Percentiles rank a stretch among this genome's conserved stretches.
These are phyloP conservation scores for Drosophila athabasca DNA, from an alignment of 1,140 invertebrate genomes.

Conservation along the genomic window DNA sequence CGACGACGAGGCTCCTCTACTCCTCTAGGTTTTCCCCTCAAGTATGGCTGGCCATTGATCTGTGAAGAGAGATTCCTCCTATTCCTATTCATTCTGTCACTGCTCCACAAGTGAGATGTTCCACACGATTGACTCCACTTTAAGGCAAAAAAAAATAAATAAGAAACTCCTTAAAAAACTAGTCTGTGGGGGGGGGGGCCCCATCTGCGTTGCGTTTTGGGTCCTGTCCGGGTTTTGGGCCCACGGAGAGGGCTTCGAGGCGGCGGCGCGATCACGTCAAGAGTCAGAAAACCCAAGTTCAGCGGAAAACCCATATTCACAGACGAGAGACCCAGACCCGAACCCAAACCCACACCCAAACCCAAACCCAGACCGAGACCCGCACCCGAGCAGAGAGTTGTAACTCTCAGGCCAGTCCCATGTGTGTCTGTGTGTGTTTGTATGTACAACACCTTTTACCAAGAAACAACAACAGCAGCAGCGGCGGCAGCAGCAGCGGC, in stretches of 20 bases:
- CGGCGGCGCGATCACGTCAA: constrained; percentile 28
- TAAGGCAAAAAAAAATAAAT: background rate
- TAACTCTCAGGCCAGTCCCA: constrained; percentile 39
- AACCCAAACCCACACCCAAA: background rate
- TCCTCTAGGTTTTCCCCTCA: too few species aligned
- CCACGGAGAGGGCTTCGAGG: constrained; percentile 38
- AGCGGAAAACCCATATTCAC: constrained; percentile 68
- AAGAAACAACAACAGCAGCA: constrained; percentile 75
- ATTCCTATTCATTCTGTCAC: background rate
- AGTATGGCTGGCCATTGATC: background rate
- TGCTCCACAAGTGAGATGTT: constrained; percentile 22
- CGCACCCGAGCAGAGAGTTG: constrained; percentile 46
- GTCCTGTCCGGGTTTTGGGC: constrained; percentile 23
- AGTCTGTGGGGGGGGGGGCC: background rate
- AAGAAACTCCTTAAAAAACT: constrained; percentile 33
- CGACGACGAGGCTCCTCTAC: too few species aligned
- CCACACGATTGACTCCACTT: constrained; percentile 27
- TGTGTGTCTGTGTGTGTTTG: constrained; percentile 36
- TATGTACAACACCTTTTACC: constrained; percentile 77
- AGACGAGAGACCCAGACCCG: constrained; percentile 5
- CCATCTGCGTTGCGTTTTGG: constrained; percentile 3
- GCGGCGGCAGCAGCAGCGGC: constrained; percentile 74
- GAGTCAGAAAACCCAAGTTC: constrained; percentile 58
- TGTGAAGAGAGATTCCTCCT: background rate
- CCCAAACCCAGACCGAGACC: constrained; percentile 11